Base-by-base conservation (phyloP, 2,888 invertebrate species). In the Epirrhoe alternata region DNA sequence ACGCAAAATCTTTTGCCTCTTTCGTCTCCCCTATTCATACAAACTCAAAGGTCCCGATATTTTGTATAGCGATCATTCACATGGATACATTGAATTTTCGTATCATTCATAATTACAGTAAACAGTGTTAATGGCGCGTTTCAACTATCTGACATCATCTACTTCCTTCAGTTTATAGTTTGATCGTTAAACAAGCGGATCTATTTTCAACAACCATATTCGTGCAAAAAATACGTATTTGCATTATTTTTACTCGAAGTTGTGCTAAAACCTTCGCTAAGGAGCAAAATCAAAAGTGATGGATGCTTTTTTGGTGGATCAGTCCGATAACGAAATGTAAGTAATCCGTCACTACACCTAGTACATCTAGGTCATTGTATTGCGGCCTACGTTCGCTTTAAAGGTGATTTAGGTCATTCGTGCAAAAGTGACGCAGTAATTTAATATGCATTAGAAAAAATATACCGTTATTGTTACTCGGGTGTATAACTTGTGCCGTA, bases 111-210 rank as follows among this genome's bases (percentile, higher is more conserved):
- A 79, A 85, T 85, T 86, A 73, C 79, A 79, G 77, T 79, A 82
- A 79, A 82, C 74, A 78, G 72, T 75, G 84, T 83, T 88, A 88
- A 90, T 88, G n/a, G 86, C 82, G 69, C 62, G 71, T 72, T 81
- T 81, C 75, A 73, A 62, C 67, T 54, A 68, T 84, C 88, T 91
- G 88, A 90, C 89, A 87, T 91, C 91, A 70, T 85, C 88, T 88
- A 89, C 87, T 87, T 90, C 89, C 79, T 78, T 81, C 80, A 81
- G 84, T 84, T 85, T 84, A 81, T 80, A 76, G 80, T 84, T 86
- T 86, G 86, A 84, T 83, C 81, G 77, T 76, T 77, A 69, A 69
- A 70, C 68, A 72, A 57, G 61, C 64, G 60, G 61, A 74, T 58
- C 64, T 72, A 73, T 75, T 71, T 75, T 78, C 76, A 68, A 72